Conservation (phyloP, 2,797 vertebrate genomes). For the Arremon brunneinucha region DNA sequence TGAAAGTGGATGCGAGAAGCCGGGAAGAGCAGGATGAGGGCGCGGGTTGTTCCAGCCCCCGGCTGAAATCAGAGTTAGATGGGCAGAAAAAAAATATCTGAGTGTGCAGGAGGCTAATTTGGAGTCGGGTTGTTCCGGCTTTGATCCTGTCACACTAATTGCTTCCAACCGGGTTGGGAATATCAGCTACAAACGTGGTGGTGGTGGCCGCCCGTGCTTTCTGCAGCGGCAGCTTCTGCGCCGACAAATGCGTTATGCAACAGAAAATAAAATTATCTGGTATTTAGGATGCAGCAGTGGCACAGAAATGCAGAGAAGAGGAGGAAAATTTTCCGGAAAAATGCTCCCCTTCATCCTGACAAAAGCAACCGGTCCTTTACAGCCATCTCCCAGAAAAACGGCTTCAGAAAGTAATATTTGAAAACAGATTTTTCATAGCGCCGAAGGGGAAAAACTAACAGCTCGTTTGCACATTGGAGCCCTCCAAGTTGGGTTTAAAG, state of each 20-base stretch:
- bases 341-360: not conserved
- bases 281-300: accelerated
- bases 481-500: not conserved
- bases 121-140: not conserved
- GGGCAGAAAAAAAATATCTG: not conserved
- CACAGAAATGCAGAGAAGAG: not conserved
- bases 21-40: not conserved
- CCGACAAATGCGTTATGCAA: accelerated
- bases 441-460: not conserved
- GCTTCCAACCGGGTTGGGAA: not conserved
- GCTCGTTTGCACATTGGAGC: not conserved
- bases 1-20: not conserved
- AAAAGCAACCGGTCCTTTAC: accelerated
- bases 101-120: not conserved
- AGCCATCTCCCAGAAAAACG: not conserved
- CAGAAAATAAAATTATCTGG: not conserved
- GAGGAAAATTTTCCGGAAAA: not conserved
- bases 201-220: not conserved
- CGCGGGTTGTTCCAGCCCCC: not conserved
- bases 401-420: not conserved
- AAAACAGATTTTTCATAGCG: not conserved
- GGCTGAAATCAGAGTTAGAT: not conserved
- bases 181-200: not conserved
- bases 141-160: not conserved
- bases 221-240: not conserved